phyloP scores from a whole-genome alignment of 2,888 invertebrate species.

The Clepsis dumicolana region DNA sequence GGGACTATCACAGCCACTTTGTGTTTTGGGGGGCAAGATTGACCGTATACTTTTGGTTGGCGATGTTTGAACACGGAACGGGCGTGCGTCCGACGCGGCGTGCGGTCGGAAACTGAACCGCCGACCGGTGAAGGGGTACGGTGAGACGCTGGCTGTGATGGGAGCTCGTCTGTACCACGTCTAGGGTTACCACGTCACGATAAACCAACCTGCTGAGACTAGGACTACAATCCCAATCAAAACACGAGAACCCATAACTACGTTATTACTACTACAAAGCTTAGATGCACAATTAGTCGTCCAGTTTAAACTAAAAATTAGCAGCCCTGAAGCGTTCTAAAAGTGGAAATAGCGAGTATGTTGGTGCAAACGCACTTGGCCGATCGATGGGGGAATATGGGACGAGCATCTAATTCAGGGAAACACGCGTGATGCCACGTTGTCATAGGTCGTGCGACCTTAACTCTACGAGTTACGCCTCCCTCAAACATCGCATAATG shows the following conservation, averaged over 20 bases:
- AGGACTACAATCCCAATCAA: background rate
- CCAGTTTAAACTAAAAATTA: background rate
- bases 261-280: background rate
- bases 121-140: constrained; percentile 35
- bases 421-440: constrained; percentile 13
- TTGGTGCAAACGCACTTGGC: constrained; percentile 46
- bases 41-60: constrained; percentile 22
- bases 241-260: background rate
- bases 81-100: constrained; percentile 62
- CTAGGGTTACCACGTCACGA: constrained; percentile 54
- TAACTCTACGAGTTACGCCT: background rate
- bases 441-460: constrained; percentile 27
- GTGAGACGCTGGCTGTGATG: constrained; percentile 45
- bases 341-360: constrained; percentile 45
- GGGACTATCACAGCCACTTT: constrained; percentile 49
- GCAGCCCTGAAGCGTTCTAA: constrained; percentile 41
- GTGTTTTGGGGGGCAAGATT: constrained; percentile 39
- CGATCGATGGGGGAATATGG: constrained; percentile 40
- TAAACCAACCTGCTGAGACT: constrained; percentile 38
- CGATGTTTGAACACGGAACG: background rate
- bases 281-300: background rate
- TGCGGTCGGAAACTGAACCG: constrained; percentile 66
- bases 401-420: constrained; percentile 17
- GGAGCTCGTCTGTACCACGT: constrained; percentile 48
- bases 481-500: background rate